Evolutionary conservation across 2,888 invertebrate genomes (phyloP), one percentile per base, ranked within the genome.

Genomic region (Plusia festucae): DNA sequence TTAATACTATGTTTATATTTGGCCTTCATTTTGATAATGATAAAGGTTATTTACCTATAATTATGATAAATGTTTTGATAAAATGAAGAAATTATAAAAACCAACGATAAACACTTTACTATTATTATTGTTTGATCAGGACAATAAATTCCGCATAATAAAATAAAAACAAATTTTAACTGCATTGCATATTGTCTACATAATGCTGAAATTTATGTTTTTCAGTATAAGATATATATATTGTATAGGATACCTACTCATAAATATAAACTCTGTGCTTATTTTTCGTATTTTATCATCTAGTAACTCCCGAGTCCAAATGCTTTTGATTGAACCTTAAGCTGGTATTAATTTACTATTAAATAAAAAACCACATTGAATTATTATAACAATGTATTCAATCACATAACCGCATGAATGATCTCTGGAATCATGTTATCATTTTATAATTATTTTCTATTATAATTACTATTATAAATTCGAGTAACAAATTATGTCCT

Each of bases 391-490:
- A n/a, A 0, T 40, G 40, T n/a, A n/a, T 40, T 40, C 40, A 40
- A n/a, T n/a, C 40, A 40, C 13, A n/a, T n/a, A n/a, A 30, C 6
- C 5, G 15, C 4, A 4, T n/a, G 40, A 40, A 40, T 40, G n/a
- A 40, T 40, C 49, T 44, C 49, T 44, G 44, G 32, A 68, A 65
- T 66, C 53, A 52, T 65, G 40, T 59, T 55, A 32, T 75, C 68
- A 72, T 67, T 70, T 67, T 78, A 79, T 3, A 24, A 3, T 24
- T 24, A 24, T n/a, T n/a, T n/a, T n/a, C n/a, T n/a, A n/a, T n/a
- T n/a, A n/a, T n/a, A n/a, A n/a, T n/a, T n/a, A n/a, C n/a, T n/a
- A n/a, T n/a, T n/a, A n/a, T n/a, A n/a, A n/a, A n/a, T n/a, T n/a
- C n/a, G n/a, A n/a, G n/a, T n/a, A n/a, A n/a, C n/a, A n/a, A n/a